Conservation (phyloP, 2,797 vertebrate species). For the Cuculus canorus region DNA sequence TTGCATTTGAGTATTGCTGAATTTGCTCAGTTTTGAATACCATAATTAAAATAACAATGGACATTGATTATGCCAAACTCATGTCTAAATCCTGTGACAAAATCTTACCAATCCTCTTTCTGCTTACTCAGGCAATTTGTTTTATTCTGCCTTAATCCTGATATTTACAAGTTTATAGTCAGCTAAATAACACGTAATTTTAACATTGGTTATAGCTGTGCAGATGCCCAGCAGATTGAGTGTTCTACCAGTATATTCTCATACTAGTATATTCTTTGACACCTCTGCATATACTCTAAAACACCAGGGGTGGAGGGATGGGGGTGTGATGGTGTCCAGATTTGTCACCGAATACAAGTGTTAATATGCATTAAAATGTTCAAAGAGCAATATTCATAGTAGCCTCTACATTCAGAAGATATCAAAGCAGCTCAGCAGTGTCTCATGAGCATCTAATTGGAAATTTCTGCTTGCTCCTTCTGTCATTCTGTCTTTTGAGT, state of each 20-base stretch:
- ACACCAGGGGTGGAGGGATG: background rate
- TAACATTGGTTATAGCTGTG: background rate
- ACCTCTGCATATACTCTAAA: background rate
- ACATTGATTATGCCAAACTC: background rate
- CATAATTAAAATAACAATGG: background rate
- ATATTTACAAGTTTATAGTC: background rate
- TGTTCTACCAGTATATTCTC: background rate
- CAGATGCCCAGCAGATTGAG: background rate
- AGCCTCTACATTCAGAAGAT: background rate
- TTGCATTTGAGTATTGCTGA: background rate
- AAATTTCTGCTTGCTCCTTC: background rate
- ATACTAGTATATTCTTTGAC: background rate
- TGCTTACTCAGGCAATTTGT: background rate
- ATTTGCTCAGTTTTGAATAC: background rate
- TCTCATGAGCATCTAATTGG: constrained; percentile 5
- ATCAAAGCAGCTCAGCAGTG: constrained; percentile 7
- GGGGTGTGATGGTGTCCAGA: background rate
- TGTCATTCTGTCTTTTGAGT: constrained; percentile 1
- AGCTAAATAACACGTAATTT: background rate
- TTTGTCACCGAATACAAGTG: background rate
- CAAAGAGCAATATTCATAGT: constrained; percentile 48
- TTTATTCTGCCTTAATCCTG: background rate
- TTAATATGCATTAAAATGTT: constrained; percentile 46
- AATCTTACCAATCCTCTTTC: background rate
- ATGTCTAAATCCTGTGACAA: background rate